Percentiles rank a stretch among this genome's conserved stretches.
Evolutionary conservation across 2,113 vertebrate species (phyloP).

Genomic region (Sander lucioperca): DNA sequence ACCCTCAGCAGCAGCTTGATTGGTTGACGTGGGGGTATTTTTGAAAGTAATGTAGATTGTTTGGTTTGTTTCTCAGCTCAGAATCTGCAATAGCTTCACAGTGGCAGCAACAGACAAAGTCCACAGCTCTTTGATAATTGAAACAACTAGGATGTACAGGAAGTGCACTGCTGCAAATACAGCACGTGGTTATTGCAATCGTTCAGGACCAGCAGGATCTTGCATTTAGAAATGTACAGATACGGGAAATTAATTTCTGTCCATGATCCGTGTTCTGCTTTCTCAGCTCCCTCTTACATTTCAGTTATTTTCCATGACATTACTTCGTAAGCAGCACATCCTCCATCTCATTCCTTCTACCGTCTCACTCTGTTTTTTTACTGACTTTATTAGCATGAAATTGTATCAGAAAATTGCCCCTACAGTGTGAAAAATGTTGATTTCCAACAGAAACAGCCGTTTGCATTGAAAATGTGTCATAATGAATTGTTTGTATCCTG

Average conservation of each 20-base stretch:
- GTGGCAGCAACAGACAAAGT: neutral
- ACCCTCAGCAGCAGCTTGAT: slow-evolving; percentile 59
- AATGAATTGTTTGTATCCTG: neutral
- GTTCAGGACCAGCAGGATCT: neutral
- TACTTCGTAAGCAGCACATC: neutral
- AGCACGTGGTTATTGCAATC: neutral
- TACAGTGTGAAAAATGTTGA: neutral
- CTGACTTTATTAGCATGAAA: slow-evolving; percentile 13
- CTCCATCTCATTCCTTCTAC: slow-evolving; percentile 24
- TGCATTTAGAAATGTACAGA: neutral
- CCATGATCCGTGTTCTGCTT: slow-evolving; percentile 7
- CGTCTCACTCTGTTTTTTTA: neutral
- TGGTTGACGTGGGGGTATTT: slow-evolving; percentile 54
- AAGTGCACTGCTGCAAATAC: neutral
- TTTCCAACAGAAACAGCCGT: slow-evolving; percentile 11
- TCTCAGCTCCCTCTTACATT: neutral
- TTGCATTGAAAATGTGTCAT: neutral
- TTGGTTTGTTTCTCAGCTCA: slow-evolving; percentile 33
- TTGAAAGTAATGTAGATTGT: slow-evolving; percentile 29
- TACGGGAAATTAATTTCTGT: neutral
- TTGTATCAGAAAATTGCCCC: neutral
- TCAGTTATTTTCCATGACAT: neutral
- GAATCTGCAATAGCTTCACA: slow-evolving; percentile 1
- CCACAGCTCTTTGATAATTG: neutral
- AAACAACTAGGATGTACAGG: neutral